A percentile compares a stretch with the other conserved stretches of the same genome.
phyloP scores from a whole-genome alignment of 2,888 invertebrate species.

The Perithous albicinctus region DNA sequence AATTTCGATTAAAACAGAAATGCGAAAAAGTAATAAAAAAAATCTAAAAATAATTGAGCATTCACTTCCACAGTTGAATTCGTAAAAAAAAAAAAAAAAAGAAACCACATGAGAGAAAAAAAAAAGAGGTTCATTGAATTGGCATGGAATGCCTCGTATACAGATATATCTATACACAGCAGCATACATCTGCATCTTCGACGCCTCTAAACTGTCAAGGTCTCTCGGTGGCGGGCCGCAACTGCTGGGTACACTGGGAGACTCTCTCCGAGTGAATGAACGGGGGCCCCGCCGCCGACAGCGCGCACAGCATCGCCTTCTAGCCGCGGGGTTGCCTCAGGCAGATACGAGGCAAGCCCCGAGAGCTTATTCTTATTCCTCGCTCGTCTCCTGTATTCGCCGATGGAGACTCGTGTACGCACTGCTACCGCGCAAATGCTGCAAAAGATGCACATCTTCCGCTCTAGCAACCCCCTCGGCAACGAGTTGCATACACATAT shows the following conservation, averaged over 20 bases:
- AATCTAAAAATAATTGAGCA: no score
- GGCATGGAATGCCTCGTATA: no score
- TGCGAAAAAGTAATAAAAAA: no score
- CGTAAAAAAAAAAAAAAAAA: no score
- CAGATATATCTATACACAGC: no score
- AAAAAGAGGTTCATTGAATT: no score
- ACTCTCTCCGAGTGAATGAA: constrained; percentile 64
- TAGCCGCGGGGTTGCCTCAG: constrained; percentile 13
- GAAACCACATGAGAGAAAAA: no score
- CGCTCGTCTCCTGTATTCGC: constrained; percentile 43
- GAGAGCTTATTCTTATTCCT: constrained; percentile 55
- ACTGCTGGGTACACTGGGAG: constrained; percentile 25
- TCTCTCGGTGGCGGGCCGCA: constrained; percentile 47
- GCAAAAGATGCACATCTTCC: constrained; percentile 50
- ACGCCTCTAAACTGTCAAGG: constrained; percentile 75
- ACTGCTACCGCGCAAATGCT: constrained; percentile 32
- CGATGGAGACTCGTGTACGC: constrained; percentile 18
- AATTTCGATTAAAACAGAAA: no score
- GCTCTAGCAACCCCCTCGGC: constrained; percentile 28
- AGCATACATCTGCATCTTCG: constrained; percentile 68
- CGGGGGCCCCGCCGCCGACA: constrained; percentile 61
- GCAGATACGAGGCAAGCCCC: no score
- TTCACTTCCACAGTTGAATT: no score
- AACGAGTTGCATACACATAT: constrained; percentile 5
- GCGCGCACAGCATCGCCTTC: constrained; percentile 34